Percentiles rank a stretch among this genome's conserved stretches.
Conservation (phyloP, 2,113 vertebrate genomes). For the Indicator indicator region DNA sequence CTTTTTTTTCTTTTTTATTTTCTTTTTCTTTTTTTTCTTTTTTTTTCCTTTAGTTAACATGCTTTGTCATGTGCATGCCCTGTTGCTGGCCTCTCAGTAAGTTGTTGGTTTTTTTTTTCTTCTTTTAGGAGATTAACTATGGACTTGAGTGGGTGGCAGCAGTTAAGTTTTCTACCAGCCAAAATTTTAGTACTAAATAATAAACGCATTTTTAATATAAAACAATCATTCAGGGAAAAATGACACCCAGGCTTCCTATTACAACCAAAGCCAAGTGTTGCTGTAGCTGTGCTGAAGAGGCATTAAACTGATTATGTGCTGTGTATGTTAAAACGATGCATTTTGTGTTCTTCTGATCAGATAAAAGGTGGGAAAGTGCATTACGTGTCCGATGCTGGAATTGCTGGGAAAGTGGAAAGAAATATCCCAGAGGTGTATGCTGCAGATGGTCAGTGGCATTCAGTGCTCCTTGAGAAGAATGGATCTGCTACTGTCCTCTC, state of each 20-base stretch:
- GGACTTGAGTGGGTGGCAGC: background rate
- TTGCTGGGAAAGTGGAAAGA: conserved; percentile 93
- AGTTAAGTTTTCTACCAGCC: background rate
- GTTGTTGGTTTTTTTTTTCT: background rate
- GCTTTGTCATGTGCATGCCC: background rate
- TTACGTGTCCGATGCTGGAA: conserved; percentile 90
- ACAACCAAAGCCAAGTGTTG: accelerated
- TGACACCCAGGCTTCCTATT: background rate
- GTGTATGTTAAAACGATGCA: accelerated
- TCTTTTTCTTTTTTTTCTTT: background rate
- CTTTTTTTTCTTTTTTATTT: background rate
- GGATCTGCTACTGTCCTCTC: conserved; percentile 81
- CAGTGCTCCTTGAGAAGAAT: conserved; percentile 85
- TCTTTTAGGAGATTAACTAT: background rate
- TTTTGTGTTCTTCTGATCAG: conserved; percentile 64
- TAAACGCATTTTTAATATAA: background rate
- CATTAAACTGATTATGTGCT: accelerated
- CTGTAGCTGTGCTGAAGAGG: background rate
- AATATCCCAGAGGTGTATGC: conserved; percentile 83
- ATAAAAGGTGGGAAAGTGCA: conserved; percentile 92
- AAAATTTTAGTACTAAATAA: background rate
- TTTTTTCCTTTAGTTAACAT: background rate
- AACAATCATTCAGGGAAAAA: background rate
- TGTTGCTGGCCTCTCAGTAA: background rate
- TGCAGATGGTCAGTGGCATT: conserved; percentile 94